Evolutionary conservation across 2,797 vertebrate species (phyloP), one percentile per base, ranked within the genome.

Genomic region (Myotis daubentonii): DNA sequence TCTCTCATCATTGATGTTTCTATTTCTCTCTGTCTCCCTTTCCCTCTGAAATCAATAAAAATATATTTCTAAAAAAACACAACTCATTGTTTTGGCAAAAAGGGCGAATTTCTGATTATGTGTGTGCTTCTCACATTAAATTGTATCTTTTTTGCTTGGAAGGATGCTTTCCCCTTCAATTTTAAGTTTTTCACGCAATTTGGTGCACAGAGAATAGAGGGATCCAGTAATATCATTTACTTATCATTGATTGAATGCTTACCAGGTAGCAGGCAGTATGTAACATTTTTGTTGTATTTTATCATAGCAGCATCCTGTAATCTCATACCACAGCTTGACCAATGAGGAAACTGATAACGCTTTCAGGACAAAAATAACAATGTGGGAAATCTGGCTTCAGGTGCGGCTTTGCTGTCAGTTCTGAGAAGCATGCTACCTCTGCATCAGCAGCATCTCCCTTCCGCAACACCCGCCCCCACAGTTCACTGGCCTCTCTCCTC

Each of bases 51-150:
- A 28, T 30, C 11, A 60, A 28, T 11, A 57, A 57, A 57, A 28
- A 30, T 12, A 30, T 60, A 60, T 12, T 60, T 57, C 28, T 12
- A 60, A 60, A 60, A 60, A 60, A 15, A 25, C 57, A 65, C 62
- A 65, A 65, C 15, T 13, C 30, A n/a, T 17, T 68, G 28, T 11
- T 95, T 94, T 79, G 62, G 66, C 74, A 94, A 53, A 95, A 70
- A 84, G 2, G 28, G 82, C 75, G 53, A 44, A 47, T 83, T 93
- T 78, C 44, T 87, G 47, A 80, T 60, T n/a, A 33, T 30, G 8
- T 79, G 7, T 80, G 33, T 75, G 20, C 17, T 70, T 23, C 47
- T 72, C 55, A 75, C 0, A 9, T 91, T 83, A 65, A 38, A 38
- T 84, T 95, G 76, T 47, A 66, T 87, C n/a, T 28, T 65, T 85